Conservation (phyloP, 2,797 vertebrate species). For the Enteromius argenteus region DNA sequence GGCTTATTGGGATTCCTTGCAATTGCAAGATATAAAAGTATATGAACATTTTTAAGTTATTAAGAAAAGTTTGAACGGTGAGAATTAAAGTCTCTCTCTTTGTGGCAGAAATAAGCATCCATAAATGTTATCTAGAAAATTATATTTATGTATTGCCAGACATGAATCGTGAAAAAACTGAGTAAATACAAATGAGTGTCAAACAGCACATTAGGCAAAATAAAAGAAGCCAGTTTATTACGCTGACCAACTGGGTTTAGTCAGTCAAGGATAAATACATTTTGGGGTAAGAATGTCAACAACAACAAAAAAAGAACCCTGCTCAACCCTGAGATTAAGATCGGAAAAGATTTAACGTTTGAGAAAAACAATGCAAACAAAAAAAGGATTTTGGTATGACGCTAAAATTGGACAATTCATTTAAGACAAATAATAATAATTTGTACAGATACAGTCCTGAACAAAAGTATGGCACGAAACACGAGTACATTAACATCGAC, state of each 20-base stretch:
- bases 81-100: background rate
- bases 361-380: slow-evolving; percentile 54
- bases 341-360: slow-evolving; percentile 51
- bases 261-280: slow-evolving; percentile 48
- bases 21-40: background rate
- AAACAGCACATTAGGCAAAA: slow-evolving; percentile 36
- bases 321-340: slow-evolving; percentile 81
- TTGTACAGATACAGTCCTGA: background rate
- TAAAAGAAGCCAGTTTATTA: slow-evolving; percentile 61
- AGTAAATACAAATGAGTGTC: slow-evolving; percentile 14
- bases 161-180: background rate
- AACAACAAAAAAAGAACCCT: slow-evolving; percentile 61
- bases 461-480: slow-evolving; percentile 30
- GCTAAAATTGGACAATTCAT: slow-evolving; percentile 3
- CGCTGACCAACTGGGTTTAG: slow-evolving; percentile 39
- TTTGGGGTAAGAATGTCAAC: slow-evolving; percentile 58
- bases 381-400: slow-evolving; percentile 63
- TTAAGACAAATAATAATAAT: background rate
- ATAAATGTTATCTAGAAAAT: no score
- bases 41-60: background rate
- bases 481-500: slow-evolving; percentile 26
- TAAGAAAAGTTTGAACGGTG: background rate
- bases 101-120: background rate
- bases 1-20: background rate
- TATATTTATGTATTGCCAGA: background rate